Conservation (phyloP, 2,797 vertebrate species). For the Eremophila alpestris region DNA sequence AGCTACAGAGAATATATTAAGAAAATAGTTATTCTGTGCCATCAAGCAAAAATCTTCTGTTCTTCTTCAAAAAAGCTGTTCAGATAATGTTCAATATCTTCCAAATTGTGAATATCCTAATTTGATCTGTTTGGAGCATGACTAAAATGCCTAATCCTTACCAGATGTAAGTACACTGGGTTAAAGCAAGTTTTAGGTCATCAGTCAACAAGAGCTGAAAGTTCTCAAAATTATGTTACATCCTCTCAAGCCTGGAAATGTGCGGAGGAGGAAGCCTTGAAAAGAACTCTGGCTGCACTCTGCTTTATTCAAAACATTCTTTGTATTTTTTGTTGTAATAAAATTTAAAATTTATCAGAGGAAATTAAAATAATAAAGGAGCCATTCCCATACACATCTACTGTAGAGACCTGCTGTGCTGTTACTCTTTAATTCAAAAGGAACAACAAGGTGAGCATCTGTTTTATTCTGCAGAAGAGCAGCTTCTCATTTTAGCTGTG, state of each 20-base stretch:
- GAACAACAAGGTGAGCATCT: not conserved
- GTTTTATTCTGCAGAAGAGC: not conserved
- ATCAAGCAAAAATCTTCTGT: not conserved
- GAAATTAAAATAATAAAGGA: slow-evolving; percentile 32
- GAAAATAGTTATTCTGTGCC: not conserved
- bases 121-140: not conserved
- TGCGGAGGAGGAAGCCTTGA: slow-evolving; percentile 5
- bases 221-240: not conserved
- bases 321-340: slow-evolving; percentile 4
- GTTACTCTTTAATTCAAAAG: not conserved
- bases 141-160: slow-evolving; percentile 5
- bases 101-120: not conserved
- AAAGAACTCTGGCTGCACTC: not conserved
- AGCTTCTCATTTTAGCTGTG: not conserved
- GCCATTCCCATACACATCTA: not conserved
- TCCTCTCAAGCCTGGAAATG: not conserved
- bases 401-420: not conserved
- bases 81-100: not conserved
- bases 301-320: slow-evolving; percentile 15
- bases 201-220: not conserved
- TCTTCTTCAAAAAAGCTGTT: not conserved
- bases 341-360: slow-evolving; percentile 20
- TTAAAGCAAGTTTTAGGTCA: not conserved
- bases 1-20: not conserved
- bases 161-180: not conserved